Conservation (phyloP, 2,888 invertebrate species). For the Punctoribates punctum region DNA sequence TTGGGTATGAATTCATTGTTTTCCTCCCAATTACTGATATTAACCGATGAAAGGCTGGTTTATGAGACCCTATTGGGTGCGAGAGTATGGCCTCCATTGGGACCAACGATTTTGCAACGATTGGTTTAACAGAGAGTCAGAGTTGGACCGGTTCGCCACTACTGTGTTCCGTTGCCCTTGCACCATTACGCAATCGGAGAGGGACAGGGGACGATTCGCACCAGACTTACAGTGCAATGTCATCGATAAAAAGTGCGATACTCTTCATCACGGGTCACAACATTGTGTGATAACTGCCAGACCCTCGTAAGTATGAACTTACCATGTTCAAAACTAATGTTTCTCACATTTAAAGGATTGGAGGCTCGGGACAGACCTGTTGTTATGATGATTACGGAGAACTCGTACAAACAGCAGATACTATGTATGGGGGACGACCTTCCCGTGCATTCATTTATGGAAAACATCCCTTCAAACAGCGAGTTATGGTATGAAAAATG, state of each 20-base stretch:
- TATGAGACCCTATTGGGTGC: slow-evolving; percentile 82
- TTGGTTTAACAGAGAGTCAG: slow-evolving; percentile 82
- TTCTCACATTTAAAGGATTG: slow-evolving; percentile 59
- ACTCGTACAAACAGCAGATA: slow-evolving; percentile 90
- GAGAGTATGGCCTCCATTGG: slow-evolving; percentile 75
- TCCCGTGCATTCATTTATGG: slow-evolving; percentile 51
- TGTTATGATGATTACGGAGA: slow-evolving; percentile 90
- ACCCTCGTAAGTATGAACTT: slow-evolving; percentile 74
- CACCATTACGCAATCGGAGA: slow-evolving; percentile 78
- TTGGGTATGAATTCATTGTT: slow-evolving; percentile 53
- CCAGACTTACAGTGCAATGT: slow-evolving; percentile 74
- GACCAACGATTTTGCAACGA: slow-evolving; percentile 75
- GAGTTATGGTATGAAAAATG: slow-evolving; percentile 46
- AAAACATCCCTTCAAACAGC: slow-evolving; percentile 48
- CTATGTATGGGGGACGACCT: slow-evolving; percentile 79
- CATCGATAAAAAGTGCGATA: slow-evolving; percentile 76
- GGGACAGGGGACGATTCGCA: slow-evolving; percentile 86
- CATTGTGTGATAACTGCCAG: slow-evolving; percentile 90
- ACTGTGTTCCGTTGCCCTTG: slow-evolving; percentile 69
- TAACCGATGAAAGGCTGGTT: slow-evolving; percentile 67
- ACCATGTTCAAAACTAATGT: too few species aligned
- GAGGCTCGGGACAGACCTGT: slow-evolving; percentile 93
- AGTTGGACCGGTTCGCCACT: slow-evolving; percentile 67
- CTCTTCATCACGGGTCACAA: slow-evolving; percentile 77
- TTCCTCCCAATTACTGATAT: too few species aligned